phyloP scores from a whole-genome alignment of 2,888 invertebrate species.

The Neria commutata region DNA sequence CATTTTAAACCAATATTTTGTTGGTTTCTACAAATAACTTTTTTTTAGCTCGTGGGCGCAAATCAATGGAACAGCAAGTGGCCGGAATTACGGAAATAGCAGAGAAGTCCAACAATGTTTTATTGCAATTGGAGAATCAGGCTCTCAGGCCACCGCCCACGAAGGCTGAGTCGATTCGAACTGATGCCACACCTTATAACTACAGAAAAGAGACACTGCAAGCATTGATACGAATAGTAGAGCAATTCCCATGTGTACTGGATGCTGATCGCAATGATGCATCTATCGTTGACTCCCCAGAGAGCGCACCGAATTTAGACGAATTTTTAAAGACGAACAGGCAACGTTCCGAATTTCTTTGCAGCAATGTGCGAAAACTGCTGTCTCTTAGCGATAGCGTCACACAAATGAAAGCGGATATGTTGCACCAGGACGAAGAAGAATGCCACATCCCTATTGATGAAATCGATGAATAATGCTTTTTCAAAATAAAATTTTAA shows the following conservation, averaged over 20 bases:
- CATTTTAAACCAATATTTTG: neutral
- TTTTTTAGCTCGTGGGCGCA: conserved; percentile 34
- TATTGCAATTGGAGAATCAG: conserved; percentile 50
- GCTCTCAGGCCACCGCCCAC: conserved; percentile 13
- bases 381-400: conserved; percentile 47
- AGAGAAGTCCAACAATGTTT: conserved; percentile 53
- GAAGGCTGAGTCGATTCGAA: neutral
- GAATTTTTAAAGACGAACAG: conserved; percentile 30
- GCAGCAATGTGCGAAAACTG: conserved; percentile 50
- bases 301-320: conserved; percentile 35
- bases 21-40: neutral
- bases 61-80: conserved; percentile 39
- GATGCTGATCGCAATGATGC: too few relatives aligned
- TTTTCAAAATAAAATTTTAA: neutral
- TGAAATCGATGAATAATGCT: too few relatives aligned
- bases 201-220: conserved; percentile 41
- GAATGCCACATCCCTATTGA: neutral
- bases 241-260: too few relatives aligned
- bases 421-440: conserved; percentile 20
- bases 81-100: conserved; percentile 45
- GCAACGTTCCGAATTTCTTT: conserved; percentile 45
- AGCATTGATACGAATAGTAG: conserved; percentile 42
- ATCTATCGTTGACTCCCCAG: conserved; percentile 18
- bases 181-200: conserved; percentile 28
- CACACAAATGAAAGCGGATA: conserved; percentile 27